Base-by-base conservation (phyloP, 1,140 invertebrate genomes). In the Chionoecetes opilio region DNA sequence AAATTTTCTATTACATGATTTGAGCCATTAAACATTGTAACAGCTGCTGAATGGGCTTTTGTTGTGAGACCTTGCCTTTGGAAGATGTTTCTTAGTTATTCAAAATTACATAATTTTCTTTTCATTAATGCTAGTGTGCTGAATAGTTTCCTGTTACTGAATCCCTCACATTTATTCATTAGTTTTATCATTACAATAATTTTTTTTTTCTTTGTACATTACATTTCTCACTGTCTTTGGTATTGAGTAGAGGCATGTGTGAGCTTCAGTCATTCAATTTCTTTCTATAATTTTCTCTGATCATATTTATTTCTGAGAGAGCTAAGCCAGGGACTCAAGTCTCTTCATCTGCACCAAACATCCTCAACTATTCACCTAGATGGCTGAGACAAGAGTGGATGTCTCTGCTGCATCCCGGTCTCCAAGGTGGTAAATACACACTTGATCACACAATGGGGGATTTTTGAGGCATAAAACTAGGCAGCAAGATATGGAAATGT, bases 241-340 rank as follows among this genome's bases (percentile, higher is more conserved):
- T 93, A 93, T 53, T 93, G 34, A 88, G 93, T 93, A 93, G 93
- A 93, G 93, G 93, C 93, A 93, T 93, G 93, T 89, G 85, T 93
- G 46, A 93, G 93, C 93, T 93, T 86, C 85, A 93, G 85, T 93
- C 38, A 75, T 89, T 86, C 93, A 53, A 53, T 93, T 93, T 93
- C 93, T 93, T 93, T 93, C 93, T 93, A 63, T 93, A 37, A 82
- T 93, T 93, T 93, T 63, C 93, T 87, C 86, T 93, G 93, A 93
- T 87, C 93, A 93, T 93, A 82, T 93, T 93, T 93, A 86, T 93
- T 93, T 93, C 93, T 93, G 46, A 87, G 63, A 93, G 93, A 88
- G 93, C 93, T 93, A 88, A 93, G 93, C 93, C 93, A 93, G 93
- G 93, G 93, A 93, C 93, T 87, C 93, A 85, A 90, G 88, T 90